Percentiles rank a stretch among this genome's conserved stretches.
phyloP scores from a whole-genome alignment of 2,888 invertebrate genomes.

The Girardia tigrina region DNA sequence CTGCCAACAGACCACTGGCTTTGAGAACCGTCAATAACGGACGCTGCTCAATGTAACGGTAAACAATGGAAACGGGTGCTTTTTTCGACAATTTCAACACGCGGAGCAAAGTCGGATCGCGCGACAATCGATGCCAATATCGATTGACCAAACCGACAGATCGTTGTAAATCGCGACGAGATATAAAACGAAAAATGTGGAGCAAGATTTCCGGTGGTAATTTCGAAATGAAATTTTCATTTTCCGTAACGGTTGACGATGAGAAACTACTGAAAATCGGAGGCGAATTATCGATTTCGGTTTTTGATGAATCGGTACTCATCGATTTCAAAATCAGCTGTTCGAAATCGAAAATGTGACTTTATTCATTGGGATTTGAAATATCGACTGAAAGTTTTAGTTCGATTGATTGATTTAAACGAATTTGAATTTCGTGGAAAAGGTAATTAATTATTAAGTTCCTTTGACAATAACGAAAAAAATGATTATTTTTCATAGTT shows the following conservation, averaged over 20 bases:
- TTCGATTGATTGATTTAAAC: too few relatives aligned
- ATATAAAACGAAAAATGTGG: background rate
- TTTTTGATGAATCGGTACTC: too few relatives aligned
- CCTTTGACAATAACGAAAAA: too few relatives aligned
- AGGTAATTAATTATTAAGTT: too few relatives aligned
- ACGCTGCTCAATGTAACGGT: background rate
- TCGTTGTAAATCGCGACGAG: background rate
- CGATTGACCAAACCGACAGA: background rate
- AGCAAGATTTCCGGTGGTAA: conserved; percentile 5
- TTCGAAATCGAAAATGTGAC: too few relatives aligned
- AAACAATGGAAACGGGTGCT: background rate
- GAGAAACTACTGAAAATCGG: too few relatives aligned
- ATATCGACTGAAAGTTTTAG: too few relatives aligned
- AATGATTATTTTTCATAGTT: too few relatives aligned
- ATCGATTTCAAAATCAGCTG: too few relatives aligned
- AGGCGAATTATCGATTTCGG: too few relatives aligned
- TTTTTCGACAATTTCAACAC: background rate
- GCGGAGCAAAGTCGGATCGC: background rate
- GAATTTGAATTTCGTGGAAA: too few relatives aligned
- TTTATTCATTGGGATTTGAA: too few relatives aligned
- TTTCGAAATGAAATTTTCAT: background rate
- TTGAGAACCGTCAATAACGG: background rate
- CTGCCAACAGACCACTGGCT: background rate
- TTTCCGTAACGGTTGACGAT: background rate
- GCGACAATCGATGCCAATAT: background rate